Evolutionary conservation across 2,113 vertebrate species (phyloP), one percentile per base, ranked within the genome.

Genomic region (Oncorhynchus kisutch): DNA sequence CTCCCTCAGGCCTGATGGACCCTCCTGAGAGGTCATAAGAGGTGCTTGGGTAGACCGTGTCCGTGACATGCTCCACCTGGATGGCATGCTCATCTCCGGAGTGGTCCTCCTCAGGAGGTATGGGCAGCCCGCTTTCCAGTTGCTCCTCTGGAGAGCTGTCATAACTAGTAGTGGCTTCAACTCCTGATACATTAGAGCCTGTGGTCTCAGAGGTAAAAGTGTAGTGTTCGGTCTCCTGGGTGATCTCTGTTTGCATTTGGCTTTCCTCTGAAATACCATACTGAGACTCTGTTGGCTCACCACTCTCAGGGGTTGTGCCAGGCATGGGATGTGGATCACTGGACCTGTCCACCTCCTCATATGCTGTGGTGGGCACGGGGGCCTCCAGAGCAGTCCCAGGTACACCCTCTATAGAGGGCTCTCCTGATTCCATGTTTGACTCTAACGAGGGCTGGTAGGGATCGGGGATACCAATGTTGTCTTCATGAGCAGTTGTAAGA

Each of bases 361-460:
- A 48, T 48, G 57, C 68, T 64, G 54, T 45, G 4, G 45, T 29
- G 5, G 67, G 39, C 54, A 49, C 66, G 4, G 27, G 49, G 6
- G 2, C 49, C 49, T 77, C 45, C 51, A 13, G 22, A 16, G 76
- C 60, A 27, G 51, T 70, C 13, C 62, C 72, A 34, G 64, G 49
- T 13, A 69, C 65, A 67, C 45, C 29, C 60, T 71, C n/a, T 12
- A 62, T 29, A 48, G 70, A 62, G 11, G 67, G 65, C 31, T 84
- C 80, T 59, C 73, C 82, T 13, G 73, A 20, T 66, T 84, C 75
- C 45, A 77, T 27, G 64, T 66, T 83, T 45, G 68, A 81, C 24
- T 75, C 79, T 67, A 75, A 73, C 68, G 75, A 82, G 57, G 85
- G 78, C 64, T 85, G 81, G 72, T 78, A 80, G 45, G 82, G 68